A percentile compares a stretch with the other conserved stretches of the same genome.
Evolutionary conservation across 2,888 invertebrate genomes (phyloP).

Genomic region (Prosopocoilus inquinatus): DNA sequence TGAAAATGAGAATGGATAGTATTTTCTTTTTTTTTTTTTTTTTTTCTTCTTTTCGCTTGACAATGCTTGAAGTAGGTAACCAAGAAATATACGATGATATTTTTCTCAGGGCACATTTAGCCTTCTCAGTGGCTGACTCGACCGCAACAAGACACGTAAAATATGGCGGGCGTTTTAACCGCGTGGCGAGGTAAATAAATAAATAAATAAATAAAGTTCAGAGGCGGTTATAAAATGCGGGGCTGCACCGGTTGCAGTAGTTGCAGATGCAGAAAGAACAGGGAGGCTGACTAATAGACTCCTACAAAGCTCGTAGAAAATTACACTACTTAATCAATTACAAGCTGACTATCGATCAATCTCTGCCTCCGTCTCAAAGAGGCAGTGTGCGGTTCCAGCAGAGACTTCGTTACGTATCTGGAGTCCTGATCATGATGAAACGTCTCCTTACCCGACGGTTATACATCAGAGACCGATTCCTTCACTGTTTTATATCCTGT

Average conservation of each 20-base stretch:
- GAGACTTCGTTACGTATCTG: constrained; percentile 22
- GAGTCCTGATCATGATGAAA: constrained; percentile 23
- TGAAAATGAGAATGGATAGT: too few species aligned
- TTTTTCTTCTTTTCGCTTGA: too few species aligned
- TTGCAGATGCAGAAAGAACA: constrained; percentile 18
- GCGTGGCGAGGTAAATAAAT: too few species aligned
- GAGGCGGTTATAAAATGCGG: constrained; percentile 11
- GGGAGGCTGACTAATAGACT: constrained; percentile 23
- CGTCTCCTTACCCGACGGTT: constrained; percentile 1
- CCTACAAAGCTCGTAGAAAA: constrained; percentile 29
- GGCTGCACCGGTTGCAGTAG: constrained; percentile 10
- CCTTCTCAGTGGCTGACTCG: too few species aligned
- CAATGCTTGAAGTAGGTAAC: too few species aligned
- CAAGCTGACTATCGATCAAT: constrained; percentile 38
- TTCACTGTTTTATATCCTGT: neutral
- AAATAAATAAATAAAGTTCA: neutral
- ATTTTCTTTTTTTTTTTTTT: too few species aligned
- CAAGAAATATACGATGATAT: too few species aligned
- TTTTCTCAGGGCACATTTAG: too few species aligned
- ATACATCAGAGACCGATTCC: constrained; percentile 2
- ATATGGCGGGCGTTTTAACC: too few species aligned
- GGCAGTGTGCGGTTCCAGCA: constrained; percentile 18
- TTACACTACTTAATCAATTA: constrained; percentile 41
- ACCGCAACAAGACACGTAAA: too few species aligned
- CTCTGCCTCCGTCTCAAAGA: constrained; percentile 23